Evolutionary conservation across 2,888 invertebrate genomes (phyloP).

Genomic region (Mellilla xanthometata): DNA sequence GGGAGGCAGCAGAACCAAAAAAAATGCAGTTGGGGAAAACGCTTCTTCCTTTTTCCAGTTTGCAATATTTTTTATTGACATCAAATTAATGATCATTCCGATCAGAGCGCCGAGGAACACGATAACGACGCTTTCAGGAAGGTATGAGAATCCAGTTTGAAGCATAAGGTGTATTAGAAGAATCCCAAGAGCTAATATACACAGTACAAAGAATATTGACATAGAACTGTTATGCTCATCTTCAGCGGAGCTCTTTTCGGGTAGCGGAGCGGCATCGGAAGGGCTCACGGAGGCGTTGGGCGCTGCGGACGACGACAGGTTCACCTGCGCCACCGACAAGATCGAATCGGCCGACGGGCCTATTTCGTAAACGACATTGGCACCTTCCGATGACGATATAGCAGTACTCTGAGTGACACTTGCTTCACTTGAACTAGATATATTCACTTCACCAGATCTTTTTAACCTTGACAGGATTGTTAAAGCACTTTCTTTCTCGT

Average conservation of each 20-base stretch:
- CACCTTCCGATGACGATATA: slow-evolving; percentile 55
- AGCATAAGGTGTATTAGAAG: slow-evolving; percentile 97
- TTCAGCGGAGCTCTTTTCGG: slow-evolving; percentile 95
- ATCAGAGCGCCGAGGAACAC: slow-evolving; percentile 97
- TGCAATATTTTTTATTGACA: slow-evolving; percentile 94
- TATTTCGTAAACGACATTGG: slow-evolving; percentile 56
- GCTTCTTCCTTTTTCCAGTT: slow-evolving; percentile 99
- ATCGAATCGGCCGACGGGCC: slow-evolving; percentile 60
- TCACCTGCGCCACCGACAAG: slow-evolving; percentile 56
- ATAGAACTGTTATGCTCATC: slow-evolving; percentile 98
- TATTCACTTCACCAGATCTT: slow-evolving; percentile 47
- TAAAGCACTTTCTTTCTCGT: slow-evolving; percentile 10
- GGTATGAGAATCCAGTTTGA: slow-evolving; percentile 96
- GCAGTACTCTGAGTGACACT: slow-evolving; percentile 38
- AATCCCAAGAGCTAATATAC: slow-evolving; percentile 96
- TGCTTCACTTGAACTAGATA: slow-evolving; percentile 56
- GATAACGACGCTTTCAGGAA: slow-evolving; percentile 98
- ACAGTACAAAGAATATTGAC: slow-evolving; percentile 98
- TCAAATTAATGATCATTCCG: slow-evolving; percentile 93
- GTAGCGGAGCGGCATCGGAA: slow-evolving; percentile 90
- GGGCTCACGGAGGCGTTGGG: slow-evolving; percentile 77
- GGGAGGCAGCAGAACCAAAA: slow-evolving; percentile 97
- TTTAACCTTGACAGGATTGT: slow-evolving; percentile 54
- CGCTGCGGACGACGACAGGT: slow-evolving; percentile 52
- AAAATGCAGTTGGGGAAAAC: slow-evolving; percentile 99